Evolutionary conservation across 1,140 invertebrate genomes (phyloP), one percentile per base, ranked within the genome.

Genomic region (Agrilus planipennis): DNA sequence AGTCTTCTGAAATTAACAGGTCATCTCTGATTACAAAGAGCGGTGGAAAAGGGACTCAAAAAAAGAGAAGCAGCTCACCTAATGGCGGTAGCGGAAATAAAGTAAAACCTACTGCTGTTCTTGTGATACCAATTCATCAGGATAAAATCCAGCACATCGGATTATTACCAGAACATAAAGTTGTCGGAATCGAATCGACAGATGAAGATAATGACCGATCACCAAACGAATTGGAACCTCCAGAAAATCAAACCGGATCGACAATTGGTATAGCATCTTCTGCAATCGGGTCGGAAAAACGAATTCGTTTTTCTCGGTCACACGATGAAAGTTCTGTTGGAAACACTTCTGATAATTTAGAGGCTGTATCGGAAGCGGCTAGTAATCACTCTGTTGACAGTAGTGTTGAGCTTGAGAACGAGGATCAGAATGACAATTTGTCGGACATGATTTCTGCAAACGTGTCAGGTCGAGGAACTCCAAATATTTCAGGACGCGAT

Each of bases 401-500:
- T 25, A 90, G 87, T 17, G 67, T 92, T 9, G 88, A 91, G 56
- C 58, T 84, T 34, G 79, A 83, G 58, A 77, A 76, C 36, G 89
- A 92, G 55, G 85, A 90, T 54, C 84, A 89, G 58, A 79, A 82
- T 58, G 79, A 81, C 51, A 94, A 94, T 64, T 69, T 95, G 1
- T 92, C 88, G 3, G 92, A 96, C 60, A 95, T 95, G 90, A 81
- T 96, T 0, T 94, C 89, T 25, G 93, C 93, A 0, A 95, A 92
- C 66, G 88, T 93, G 37, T 92, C 87, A 44, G 92, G 91, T 36
- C 66, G 82, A 4, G 84, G 86, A 40, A 88, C 63, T 57, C 84
- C 84, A 0, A 76, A 77, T 56, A 76, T 75, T 21, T 71, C 79
- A 52, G 91, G 91, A 1, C 68, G 92, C 0, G 92, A 96, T 61